These are phyloP conservation scores for Squalus acanthias DNA, from an alignment of 2,797 vertebrate genomes.

Conservation along the genomic window DNA sequence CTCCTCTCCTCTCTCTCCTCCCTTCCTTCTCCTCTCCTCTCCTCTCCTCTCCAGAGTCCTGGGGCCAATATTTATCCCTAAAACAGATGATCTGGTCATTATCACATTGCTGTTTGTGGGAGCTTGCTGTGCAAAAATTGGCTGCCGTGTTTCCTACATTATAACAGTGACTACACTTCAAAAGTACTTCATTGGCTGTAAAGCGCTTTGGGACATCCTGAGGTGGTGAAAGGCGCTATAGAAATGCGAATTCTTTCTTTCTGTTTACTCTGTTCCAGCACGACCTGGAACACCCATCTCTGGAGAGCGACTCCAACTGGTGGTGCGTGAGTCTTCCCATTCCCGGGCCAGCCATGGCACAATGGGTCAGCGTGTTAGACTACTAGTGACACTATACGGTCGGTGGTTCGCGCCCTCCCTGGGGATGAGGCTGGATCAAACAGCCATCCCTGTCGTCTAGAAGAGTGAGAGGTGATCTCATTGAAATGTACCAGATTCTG, in stretches of 20 bases:
- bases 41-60: not conserved
- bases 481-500: too few species aligned
- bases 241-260: not conserved
- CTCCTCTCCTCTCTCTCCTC: too few species aligned
- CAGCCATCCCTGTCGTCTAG: not conserved
- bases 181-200: not conserved
- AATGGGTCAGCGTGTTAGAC: not conserved
- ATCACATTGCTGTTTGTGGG: not conserved
- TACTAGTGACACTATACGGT: not conserved
- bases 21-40: too few species aligned
- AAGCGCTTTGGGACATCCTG: not conserved
- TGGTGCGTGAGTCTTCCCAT: not conserved
- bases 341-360: not conserved
- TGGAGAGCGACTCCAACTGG: too few species aligned
- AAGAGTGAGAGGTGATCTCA: too few species aligned
- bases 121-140: not conserved
- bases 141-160: not conserved
- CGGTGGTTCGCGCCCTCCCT: not conserved
- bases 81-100: not conserved
- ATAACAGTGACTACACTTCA: not conserved
- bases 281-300: not conserved
- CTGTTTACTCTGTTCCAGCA: not conserved
- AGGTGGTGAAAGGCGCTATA: not conserved
- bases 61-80: not conserved
- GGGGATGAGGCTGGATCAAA: not conserved